These are phyloP conservation scores for Monoplex corrugatus DNA, from an alignment of 2,888 invertebrate genomes.

Conservation along the genomic window DNA sequence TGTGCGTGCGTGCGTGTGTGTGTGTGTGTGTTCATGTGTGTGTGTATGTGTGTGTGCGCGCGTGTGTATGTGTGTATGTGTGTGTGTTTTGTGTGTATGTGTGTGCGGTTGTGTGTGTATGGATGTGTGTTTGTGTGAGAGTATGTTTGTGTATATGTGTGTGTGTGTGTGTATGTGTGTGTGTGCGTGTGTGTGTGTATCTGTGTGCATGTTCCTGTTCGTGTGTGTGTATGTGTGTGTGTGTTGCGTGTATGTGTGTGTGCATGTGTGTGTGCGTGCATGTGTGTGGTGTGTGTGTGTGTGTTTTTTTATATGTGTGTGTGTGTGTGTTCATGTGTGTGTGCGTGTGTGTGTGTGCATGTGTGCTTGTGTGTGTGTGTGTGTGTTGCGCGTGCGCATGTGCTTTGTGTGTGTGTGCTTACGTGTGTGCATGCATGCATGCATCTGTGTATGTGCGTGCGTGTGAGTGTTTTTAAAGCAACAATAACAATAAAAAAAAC, in stretches of 20 bases:
- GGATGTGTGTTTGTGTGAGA: neutral
- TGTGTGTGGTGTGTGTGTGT: slow-evolving; percentile 82
- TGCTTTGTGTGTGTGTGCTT: neutral
- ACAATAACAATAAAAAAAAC: neutral
- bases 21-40: neutral
- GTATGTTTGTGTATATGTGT: neutral
- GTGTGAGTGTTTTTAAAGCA: too few species aligned
- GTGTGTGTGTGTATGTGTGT: neutral
- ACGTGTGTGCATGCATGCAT: neutral
- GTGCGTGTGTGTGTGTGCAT: neutral
- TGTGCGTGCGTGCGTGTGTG: neutral
- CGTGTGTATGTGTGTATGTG: neutral
- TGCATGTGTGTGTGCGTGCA: too few species aligned
- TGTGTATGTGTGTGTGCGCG: neutral
- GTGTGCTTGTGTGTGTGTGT: neutral
- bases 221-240: neutral
- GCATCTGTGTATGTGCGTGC: neutral
- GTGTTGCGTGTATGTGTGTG: neutral
- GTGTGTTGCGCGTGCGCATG: neutral
- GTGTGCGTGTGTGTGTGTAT: neutral
- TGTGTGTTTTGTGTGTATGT: neutral
- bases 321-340: neutral
- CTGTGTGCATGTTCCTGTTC: neutral
- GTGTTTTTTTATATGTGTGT: neutral
- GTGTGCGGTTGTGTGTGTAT: slow-evolving; percentile 50